Evolutionary conservation across 2,888 invertebrate genomes (phyloP).

Genomic region (Cheilosia grossa): DNA sequence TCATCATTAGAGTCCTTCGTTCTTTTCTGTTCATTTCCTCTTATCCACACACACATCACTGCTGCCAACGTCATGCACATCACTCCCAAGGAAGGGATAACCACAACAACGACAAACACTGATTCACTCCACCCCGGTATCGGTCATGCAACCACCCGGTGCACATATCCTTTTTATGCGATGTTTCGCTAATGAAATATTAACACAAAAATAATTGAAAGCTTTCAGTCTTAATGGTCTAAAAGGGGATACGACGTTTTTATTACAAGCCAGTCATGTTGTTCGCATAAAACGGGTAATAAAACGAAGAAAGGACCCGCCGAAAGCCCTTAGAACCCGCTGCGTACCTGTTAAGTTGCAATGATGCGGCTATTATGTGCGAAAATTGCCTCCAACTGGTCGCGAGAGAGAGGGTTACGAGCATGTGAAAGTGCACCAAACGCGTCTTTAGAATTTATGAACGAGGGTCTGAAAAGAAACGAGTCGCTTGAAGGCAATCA

Average conservation of each 20-base stretch:
- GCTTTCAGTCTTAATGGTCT: constrained; percentile 77
- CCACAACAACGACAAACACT: constrained; percentile 61
- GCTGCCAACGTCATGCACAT: constrained; percentile 13
- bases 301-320: constrained; percentile 62
- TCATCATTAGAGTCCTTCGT: constrained; percentile 48
- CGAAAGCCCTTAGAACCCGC: constrained; percentile 45
- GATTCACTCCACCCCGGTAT: constrained; percentile 23
- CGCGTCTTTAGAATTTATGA: constrained; percentile 33
- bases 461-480: constrained; percentile 59
- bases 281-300: constrained; percentile 68
- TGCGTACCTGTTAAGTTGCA: constrained; percentile 55
- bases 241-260: constrained; percentile 31
- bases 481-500: constrained; percentile 57
- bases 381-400: constrained; percentile 66
- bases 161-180: constrained; percentile 50
- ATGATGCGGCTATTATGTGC: constrained; percentile 58
- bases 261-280: constrained; percentile 60
- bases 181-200: constrained; percentile 81
- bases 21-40: constrained; percentile 18
- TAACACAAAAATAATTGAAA: constrained; percentile 82
- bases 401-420: constrained; percentile 37
- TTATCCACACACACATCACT: constrained; percentile 22
- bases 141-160: background rate
- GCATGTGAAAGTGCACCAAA: constrained; percentile 6
- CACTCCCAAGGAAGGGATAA: constrained; percentile 28